Evolutionary conservation across 2,888 invertebrate species (phyloP).

Genomic region (Belgica antarctica): DNA sequence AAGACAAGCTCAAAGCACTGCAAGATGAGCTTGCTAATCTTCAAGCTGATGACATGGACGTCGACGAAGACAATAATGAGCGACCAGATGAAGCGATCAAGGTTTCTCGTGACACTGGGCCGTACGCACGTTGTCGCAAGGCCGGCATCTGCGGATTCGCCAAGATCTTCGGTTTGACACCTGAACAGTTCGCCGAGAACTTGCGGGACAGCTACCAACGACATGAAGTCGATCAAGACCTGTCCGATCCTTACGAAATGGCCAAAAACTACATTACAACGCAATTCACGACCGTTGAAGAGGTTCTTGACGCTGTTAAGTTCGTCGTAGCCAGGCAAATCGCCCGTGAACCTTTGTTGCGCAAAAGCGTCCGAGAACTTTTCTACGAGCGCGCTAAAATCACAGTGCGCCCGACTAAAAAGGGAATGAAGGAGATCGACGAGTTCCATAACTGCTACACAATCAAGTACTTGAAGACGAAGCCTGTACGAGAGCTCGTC

Average conservation of each 20-base stretch:
- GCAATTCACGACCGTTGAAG: constrained; percentile 70
- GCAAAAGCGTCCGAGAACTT: constrained; percentile 80
- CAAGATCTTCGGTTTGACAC: constrained; percentile 86
- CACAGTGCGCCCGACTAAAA: constrained; percentile 77
- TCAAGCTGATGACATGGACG: constrained; percentile 51
- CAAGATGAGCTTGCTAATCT: constrained; percentile 49
- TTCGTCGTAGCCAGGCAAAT: constrained; percentile 94
- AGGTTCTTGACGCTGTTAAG: constrained; percentile 84
- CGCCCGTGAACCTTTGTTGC: constrained; percentile 84
- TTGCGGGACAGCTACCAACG: constrained; percentile 91
- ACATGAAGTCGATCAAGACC: constrained; percentile 91
- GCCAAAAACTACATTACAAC: constrained; percentile 73
- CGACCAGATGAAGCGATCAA: constrained; percentile 67
- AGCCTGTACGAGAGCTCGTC: constrained; percentile 83
- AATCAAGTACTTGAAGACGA: constrained; percentile 87
- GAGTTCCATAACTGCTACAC: constrained; percentile 86
- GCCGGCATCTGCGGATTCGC: constrained; percentile 83
- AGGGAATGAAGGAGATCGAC: constrained; percentile 92
- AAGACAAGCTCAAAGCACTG: constrained; percentile 52
- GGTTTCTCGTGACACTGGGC: constrained; percentile 82
- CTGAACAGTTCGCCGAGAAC: constrained; percentile 95
- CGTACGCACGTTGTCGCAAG: constrained; percentile 82
- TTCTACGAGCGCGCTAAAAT: constrained; percentile 86
- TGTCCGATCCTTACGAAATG: constrained; percentile 75
- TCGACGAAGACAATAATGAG: constrained; percentile 60